phyloP scores from a whole-genome alignment of 2,888 invertebrate genomes.

The Cephus nigrinus region DNA sequence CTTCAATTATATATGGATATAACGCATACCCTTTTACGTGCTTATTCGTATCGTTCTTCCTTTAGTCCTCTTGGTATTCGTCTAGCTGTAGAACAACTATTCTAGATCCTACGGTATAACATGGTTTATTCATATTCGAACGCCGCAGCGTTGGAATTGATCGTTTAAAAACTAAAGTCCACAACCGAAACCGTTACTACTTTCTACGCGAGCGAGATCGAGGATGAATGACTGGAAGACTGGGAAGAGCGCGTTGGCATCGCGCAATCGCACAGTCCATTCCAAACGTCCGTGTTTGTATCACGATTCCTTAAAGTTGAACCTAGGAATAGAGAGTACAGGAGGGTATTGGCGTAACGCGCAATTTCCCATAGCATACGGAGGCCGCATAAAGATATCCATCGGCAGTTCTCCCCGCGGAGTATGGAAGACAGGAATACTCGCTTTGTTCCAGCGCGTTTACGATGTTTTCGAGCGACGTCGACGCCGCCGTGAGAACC shows the following conservation, averaged over 20 bases:
- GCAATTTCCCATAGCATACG: background rate
- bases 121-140: background rate
- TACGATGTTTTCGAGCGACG: slow-evolving; percentile 36
- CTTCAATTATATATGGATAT: background rate
- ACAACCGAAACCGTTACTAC: background rate
- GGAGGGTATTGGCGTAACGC: background rate
- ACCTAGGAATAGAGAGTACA: background rate
- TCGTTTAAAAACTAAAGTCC: background rate
- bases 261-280: background rate
- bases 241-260: background rate
- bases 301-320: background rate
- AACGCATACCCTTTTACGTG: background rate
- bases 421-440: background rate
- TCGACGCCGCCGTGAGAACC: slow-evolving; percentile 21
- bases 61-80: background rate
- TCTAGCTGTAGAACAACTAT: background rate
- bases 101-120: background rate
- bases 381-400: background rate
- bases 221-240: background rate
- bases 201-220: background rate
- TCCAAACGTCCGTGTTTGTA: background rate
- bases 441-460: slow-evolving; percentile 37
- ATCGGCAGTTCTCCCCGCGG: background rate
- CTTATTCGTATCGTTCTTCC: background rate
- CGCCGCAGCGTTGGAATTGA: background rate